Evolutionary conservation across 30 jellyfish, hydroid and myxozoan species (phyloP), one percentile per base, ranked within the genome.

Genomic region (Nemopilema nomurai): DNA sequence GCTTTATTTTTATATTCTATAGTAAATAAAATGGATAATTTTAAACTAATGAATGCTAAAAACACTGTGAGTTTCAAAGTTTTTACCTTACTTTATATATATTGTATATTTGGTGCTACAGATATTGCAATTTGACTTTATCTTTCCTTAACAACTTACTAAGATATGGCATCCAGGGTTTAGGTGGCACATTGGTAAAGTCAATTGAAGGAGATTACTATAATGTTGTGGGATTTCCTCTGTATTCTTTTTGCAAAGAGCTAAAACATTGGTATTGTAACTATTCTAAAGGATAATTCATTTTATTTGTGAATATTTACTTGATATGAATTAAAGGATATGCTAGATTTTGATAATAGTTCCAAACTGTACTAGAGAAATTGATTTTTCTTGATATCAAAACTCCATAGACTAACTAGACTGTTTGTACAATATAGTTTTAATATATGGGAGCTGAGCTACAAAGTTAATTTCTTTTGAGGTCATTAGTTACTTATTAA

Each of bases 151-250:
- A 85, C 87, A 28, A 19, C 20, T n/a, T 3, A 64, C 0, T 6
- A 28, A 94, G 99, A 41, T 95, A 95, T 80, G 99, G 99, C 17
- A 90, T 90, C 4, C 99, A 95, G 80, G 99, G 95, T 24, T 81
- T 71, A 26, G 99, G 99, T 17, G 97, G 97, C 20, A 88, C 96
- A 0, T 74, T 95, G 71, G 97, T 95, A 63, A 86, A 90, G 69
- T 87, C 84, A 28, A 82, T 95, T n/a, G 51, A 77, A 13, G 99
- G 99, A 41, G 97, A 96, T 85, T 95, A 72, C 71, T 95, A 62
- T 57, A 95, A 95, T 71, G 97, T 95, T 16, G 93, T 88, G 66
- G 99, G 99, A 20, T 86, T 95, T 74, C 99, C 99, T 18, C 71
- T 95, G 80, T 83, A 67, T 69, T 71, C 67, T 8, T 95, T 95